Base-by-base conservation (phyloP, 2,888 invertebrate genomes). In the Eurytoma adleriae region DNA sequence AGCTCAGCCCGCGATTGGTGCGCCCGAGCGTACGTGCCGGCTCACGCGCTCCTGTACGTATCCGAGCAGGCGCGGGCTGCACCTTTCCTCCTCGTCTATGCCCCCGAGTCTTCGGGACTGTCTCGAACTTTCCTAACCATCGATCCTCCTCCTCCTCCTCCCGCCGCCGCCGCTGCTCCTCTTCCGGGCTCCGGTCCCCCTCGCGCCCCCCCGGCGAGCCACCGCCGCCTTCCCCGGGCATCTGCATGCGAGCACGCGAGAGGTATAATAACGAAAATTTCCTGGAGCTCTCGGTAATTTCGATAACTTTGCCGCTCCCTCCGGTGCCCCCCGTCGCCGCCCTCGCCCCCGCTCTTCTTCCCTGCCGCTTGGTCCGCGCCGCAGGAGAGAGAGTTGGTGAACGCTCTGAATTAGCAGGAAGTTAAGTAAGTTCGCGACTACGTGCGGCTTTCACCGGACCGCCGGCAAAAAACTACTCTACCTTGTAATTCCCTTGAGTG, bases 91-190 rank as follows among this genome's bases (percentile, higher is more conserved):
- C 68, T 27, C 52, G 30, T 71, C 61, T 72, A 74, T 72, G 27
- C 70, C 62, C 78, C 72, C 72, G 82, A 84, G 84, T 85, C 83
- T 83, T 84, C 78, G 78, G 81, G 81, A 83, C 83, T 81, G 82
- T 84, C 84, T 83, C 83, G 75, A 81, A 77, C 79, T 74, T 71
- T 82, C 68, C 73, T 78, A 57, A 62, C 79, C 82, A 82, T 77
- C 80, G 77, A 71, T 76, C 82, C 77, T 59, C 72, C 57, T 24
- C 20, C 70, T 20, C 67, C 40, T 3, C 67, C 59, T 69, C 56
- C 7, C 24, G 13, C 52, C 13, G 40, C 40, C 4, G 40, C 40
- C 40, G 4, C 76, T 27, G 14, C 50, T 48, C 2, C 67, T n/a
- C 59, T 18, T 40, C 40, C 27, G n/a, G 40, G 40, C 40, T 40